Conservation (phyloP, 2,113 vertebrate genomes). For the Ia io region DNA sequence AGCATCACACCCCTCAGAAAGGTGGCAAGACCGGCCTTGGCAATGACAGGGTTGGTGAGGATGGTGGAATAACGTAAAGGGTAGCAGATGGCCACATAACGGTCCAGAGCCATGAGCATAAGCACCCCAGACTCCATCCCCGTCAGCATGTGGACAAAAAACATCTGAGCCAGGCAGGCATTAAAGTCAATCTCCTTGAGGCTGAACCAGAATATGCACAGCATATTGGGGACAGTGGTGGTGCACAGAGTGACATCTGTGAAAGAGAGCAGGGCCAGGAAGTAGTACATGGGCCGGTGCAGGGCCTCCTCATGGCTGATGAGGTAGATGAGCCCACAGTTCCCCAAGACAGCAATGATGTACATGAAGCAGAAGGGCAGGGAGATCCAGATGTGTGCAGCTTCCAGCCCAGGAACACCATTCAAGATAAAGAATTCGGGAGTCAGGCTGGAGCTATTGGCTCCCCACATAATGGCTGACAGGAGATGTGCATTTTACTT, state of each 20-base stretch:
- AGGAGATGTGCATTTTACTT: neutral
- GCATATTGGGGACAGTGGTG: slow-evolving; percentile 53
- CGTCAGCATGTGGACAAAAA: slow-evolving; percentile 63
- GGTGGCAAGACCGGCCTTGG: slow-evolving; percentile 47
- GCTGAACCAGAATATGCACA: slow-evolving; percentile 70
- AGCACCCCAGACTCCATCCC: slow-evolving; percentile 67
- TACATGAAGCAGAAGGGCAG: slow-evolving; percentile 73
- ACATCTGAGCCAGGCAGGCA: slow-evolving; percentile 71
- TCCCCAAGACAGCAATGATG: slow-evolving; percentile 46
- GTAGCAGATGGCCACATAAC: slow-evolving; percentile 69
- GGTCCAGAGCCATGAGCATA: slow-evolving; percentile 74
- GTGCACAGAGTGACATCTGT: slow-evolving; percentile 52
- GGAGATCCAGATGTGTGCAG: slow-evolving; percentile 61
- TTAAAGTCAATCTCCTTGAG: slow-evolving; percentile 62
- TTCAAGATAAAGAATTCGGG: slow-evolving; percentile 49
- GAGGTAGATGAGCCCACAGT: slow-evolving; percentile 66
- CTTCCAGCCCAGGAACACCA: slow-evolving; percentile 66
- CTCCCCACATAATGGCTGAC: neutral
- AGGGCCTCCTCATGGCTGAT: slow-evolving; percentile 49
- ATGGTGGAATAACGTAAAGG: slow-evolving; percentile 64
- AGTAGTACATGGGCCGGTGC: slow-evolving; percentile 68
- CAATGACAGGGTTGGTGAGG: slow-evolving; percentile 42
- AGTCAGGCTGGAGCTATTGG: slow-evolving; percentile 47
- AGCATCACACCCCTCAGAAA: slow-evolving; percentile 45
- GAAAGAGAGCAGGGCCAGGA: slow-evolving; percentile 61